Evolutionary conservation across 2,888 invertebrate genomes (phyloP), one percentile per base, ranked within the genome.

Genomic region (Lymantria dispar): DNA sequence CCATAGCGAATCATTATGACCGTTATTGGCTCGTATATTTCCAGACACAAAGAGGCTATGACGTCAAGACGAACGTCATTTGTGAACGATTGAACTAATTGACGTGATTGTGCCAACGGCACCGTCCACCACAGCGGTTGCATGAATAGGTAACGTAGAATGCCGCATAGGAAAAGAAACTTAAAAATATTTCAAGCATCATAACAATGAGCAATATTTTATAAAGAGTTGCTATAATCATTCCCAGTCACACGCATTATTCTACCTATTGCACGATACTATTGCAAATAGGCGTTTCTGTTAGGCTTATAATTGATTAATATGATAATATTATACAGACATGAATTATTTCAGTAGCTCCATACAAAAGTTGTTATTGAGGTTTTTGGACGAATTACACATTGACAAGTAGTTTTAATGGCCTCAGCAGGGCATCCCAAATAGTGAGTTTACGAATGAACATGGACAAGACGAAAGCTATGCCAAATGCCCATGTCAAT

Each of bases 21-120:
- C 74, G 76, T 80, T 81, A 78, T 58, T 72, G 69, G 65, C 70
- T 77, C 60, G 70, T 59, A 63, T 63, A 74, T 76, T 75, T 74
- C 72, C 76, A 74, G 70, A 66, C 78, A 77, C 76, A 81, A 80
- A 80, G 81, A 78, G 83, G 76, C 68, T 52, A 71, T 89, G 88
- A 89, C 90, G 90, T 89, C 87, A 87, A 71, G 48, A 54, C 78
- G 70, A 62, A 68, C 87, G 87, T 88, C 87, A 88, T 77, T 75
- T 72, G 69, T 62, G 64, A 74, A 72, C 81, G 78, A 84, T 86
- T 83, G 80, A 76, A 78, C 72, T 86, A 90, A 90, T 88, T 89
- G 88, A 84, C 85, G 85, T 83, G 85, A 87, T 85, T 84, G 72
- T 68, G 55, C 60, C 69, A 71, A 70, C 70, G 71, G 70, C 50